Conservation (phyloP, 1,140 invertebrate species). For the Lineus longissimus region DNA sequence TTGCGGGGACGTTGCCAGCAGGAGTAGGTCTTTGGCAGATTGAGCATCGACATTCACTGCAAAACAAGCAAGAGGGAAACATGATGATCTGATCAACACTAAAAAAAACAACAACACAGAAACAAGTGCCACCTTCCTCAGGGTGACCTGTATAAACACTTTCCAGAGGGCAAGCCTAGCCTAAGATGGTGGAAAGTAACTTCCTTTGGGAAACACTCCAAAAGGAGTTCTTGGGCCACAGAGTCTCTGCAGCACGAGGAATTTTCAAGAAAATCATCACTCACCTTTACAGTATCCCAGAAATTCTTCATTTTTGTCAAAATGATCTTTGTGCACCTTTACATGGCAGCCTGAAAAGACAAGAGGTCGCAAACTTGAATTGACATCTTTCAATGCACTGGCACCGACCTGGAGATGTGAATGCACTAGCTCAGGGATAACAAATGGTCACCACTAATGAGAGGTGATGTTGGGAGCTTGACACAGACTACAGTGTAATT, state of each 20-base stretch:
- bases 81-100: neutral
- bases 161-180: neutral
- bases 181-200: neutral
- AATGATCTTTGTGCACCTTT: constrained; percentile 95
- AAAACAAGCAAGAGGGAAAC: constrained; percentile 18
- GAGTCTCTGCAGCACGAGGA: too few relatives aligned
- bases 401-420: too few relatives aligned
- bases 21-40: constrained; percentile 83
- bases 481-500: too few relatives aligned
- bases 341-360: constrained; percentile 85
- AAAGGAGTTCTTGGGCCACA: too few relatives aligned
- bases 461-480: too few relatives aligned
- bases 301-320: constrained; percentile 57
- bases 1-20: constrained; percentile 76
- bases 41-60: constrained; percentile 85
- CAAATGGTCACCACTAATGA: too few relatives aligned
- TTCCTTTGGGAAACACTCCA: too few relatives aligned
- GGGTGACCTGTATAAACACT: neutral
- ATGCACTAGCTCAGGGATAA: too few relatives aligned
- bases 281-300: constrained; percentile 50
- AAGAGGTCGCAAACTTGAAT: too few relatives aligned
- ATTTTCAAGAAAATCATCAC: too few relatives aligned
- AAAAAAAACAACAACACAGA: neutral
- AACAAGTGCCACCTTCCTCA: neutral
- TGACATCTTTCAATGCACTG: constrained; percentile 3